Base-by-base conservation (phyloP, 2,113 vertebrate genomes). In the Antennarius striatus region DNA sequence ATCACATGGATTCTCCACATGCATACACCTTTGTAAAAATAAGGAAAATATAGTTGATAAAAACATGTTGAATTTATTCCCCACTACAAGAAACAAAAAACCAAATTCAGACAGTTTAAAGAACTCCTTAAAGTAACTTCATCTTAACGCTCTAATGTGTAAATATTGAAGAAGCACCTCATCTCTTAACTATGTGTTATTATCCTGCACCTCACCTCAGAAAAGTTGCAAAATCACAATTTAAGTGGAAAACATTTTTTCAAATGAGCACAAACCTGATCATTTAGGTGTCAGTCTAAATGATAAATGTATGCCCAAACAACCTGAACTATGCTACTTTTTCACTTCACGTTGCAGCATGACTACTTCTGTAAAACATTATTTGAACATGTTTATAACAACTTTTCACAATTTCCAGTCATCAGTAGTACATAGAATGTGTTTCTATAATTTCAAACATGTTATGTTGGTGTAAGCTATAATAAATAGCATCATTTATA, bases 371-470 rank as follows among this genome's bases (percentile, higher is more conserved):
- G 32, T 5, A 62, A 62, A 74, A 78, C 71, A 80, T 78, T 78
- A 53, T 63, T 40, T 71, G 43, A 36, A 74, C 46, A 29, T 64
- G 8, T 46, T 57, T 46, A 46, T 43, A 48, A 61, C 63, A 45
- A 71, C 59, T 40, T 59, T 56, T 73, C 63, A 79, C 14, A 71
- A 64, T 56, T 79, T 78, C 67, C 63, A 77, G 64, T 71, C 54
- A 78, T 86, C 77, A 85, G 81, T 85, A 77, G 82, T 81, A 79
- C 54, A 68, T 22, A 70, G 12, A 57, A 64, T 43, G 30, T n/a
- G 2, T 49, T 48, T 53, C 28, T 36, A 51, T 68, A 4, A 57
- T 68, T 40, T 45, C 42, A 63, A 53, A 69, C 15, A 49, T 36
- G 10, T 42, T 6, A 29, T 12, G 10, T 63, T 15, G 28, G 14